Conservation (phyloP, 2,113 vertebrate species). For the Rhinogobius similis region DNA sequence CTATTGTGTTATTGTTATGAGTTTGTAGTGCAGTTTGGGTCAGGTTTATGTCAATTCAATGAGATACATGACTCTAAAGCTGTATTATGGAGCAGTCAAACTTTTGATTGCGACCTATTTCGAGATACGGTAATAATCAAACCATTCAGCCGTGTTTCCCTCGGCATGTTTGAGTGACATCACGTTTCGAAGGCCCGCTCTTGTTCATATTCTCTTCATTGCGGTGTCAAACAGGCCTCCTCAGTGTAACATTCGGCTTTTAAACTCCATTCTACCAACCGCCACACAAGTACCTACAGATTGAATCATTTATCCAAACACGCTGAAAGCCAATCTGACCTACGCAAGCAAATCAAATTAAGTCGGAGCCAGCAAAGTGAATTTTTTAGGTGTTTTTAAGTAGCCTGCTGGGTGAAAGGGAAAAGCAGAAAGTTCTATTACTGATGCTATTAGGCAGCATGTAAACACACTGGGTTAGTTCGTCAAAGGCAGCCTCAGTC, state of each 20-base stretch:
- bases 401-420: conserved; percentile 46
- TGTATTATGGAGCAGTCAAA: too few species aligned
- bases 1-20: too few species aligned
- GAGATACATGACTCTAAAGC: too few species aligned
- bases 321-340: conserved; percentile 46
- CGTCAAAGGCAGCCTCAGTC: conserved; percentile 44
- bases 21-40: too few species aligned
- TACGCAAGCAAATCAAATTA: conserved; percentile 53
- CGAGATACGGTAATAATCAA: neutral
- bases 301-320: conserved; percentile 52
- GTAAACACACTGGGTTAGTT: conserved; percentile 50
- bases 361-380: conserved; percentile 41
- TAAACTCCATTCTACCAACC: conserved; percentile 8
- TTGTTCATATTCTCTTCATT: neutral
- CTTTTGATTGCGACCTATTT: neutral
- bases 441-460: conserved; percentile 53
- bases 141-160: neutral
- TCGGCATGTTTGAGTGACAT: neutral
- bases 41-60: too few species aligned
- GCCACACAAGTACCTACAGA: conserved; percentile 43
- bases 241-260: conserved; percentile 32
- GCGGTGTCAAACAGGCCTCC: conserved; percentile 10
- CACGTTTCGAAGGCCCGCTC: neutral
- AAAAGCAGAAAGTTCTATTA: conserved; percentile 49
- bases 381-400: conserved; percentile 54